Evolutionary conservation across 2,797 vertebrate genomes (phyloP).

Genomic region (Myotis findleyi): DNA sequence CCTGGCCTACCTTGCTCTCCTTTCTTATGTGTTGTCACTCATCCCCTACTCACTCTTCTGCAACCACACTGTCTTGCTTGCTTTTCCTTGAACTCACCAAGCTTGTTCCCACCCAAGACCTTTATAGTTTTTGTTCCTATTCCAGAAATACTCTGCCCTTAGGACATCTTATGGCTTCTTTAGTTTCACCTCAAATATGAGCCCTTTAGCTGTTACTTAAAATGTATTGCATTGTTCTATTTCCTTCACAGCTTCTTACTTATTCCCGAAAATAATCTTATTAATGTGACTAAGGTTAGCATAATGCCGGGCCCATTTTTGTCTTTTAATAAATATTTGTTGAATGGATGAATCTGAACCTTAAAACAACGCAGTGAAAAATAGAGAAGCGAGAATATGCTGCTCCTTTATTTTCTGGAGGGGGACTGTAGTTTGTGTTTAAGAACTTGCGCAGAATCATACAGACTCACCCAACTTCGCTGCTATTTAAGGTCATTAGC

Average conservation of each 20-base stretch:
- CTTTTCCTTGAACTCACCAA: background rate
- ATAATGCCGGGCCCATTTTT: background rate
- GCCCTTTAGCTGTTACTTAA: background rate
- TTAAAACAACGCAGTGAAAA: conserved; percentile 4
- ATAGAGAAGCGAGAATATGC: background rate
- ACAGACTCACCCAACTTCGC: background rate
- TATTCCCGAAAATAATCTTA: conserved; percentile 12
- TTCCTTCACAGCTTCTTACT: conserved; percentile 25
- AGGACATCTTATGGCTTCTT: background rate
- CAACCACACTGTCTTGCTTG: background rate
- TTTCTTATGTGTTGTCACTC: background rate
- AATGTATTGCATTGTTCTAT: background rate
- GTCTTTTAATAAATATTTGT: conserved; percentile 49
- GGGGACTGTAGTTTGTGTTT: background rate
- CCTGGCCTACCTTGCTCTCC: background rate
- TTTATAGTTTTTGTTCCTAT: background rate
- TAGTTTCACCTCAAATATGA: background rate
- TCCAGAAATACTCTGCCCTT: background rate
- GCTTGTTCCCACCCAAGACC: background rate
- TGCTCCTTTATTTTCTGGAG: conserved; percentile 21
- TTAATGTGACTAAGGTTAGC: conserved; percentile 35
- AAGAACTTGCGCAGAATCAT: background rate
- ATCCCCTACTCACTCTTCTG: background rate
- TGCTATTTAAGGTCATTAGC: background rate
- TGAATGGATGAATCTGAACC: conserved; percentile 18